Base-by-base conservation (phyloP, 2,113 vertebrate species). In the Tragelaphus imberbis region DNA sequence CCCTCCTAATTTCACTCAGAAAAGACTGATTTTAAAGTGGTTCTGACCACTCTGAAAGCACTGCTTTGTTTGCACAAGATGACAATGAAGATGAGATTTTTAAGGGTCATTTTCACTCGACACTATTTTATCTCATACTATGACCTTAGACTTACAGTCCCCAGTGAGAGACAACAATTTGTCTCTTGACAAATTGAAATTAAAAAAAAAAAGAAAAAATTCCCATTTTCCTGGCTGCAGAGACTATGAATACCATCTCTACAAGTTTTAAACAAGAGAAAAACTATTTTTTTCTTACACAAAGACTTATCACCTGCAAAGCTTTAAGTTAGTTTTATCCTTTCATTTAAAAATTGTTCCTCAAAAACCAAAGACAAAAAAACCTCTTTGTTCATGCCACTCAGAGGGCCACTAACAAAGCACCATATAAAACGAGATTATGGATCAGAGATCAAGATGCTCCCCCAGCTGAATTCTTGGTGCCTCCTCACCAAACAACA, bases 281-380 rank as follows among this genome's bases (percentile, higher is more conserved):
- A 92, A 77, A 79, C 6, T 1, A n/a, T 30, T 94, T 82, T 82
- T 88, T 92, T 63, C 33, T 79, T 47, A 90, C 33, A 96, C 11
- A 92, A 95, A 93, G 25, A 40, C 6, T 68, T 47, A 63, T 19
- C 28, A 58, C 51, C 58, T 92, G 30, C 27, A 87, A 71, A 96
- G 82, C 58, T 59, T 77, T 21, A 30, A 28, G n/a, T 81, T 33
- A 91, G 59, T 80, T 86, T 77, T 77, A 63, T 19, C 19, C 28
- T 71, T 97, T 92, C 55, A 55, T 75, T 84, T 95, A 68, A 89
- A 97, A 97, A 85, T 44, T 49, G 75, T 2, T 49, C 58, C 59
- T 95, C 47, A 84, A 94, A 65, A 65, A 89, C 9, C 47, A 92
- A 91, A 27, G 96, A 44, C 63, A 95, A 53, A 84, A 93, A 93